Evolutionary conservation across 2,888 invertebrate genomes (phyloP), one percentile per base, ranked within the genome.

Genomic region (Drosophila villosipedis): DNA sequence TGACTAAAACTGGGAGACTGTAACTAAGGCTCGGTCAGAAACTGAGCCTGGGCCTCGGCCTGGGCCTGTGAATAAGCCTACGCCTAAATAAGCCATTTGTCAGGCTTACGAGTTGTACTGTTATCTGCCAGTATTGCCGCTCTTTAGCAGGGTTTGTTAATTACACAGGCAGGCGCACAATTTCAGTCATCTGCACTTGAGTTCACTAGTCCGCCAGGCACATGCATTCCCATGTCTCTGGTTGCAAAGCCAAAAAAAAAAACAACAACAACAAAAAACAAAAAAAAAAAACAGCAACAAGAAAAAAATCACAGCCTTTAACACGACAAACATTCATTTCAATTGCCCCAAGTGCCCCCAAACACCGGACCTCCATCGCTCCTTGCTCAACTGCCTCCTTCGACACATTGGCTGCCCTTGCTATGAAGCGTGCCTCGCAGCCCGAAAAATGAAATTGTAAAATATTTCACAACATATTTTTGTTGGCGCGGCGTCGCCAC

Each of bases 381-480:
- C 5, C 28, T 4, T 14, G 31, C 55, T 10, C 63, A 47, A 35
- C 31, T 28, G 22, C 41, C 43, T 16, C 50, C 47, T 47, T 63
- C 83, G 62, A 69, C 64, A 50, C 65, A 69, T 83, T 41, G 64
- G 52, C 52, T 60, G 73, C 66, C 76, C 76, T 66, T 76, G 60
- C 50, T 31, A 58, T 57, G 71, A 64, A 57, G 64, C 66, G 61
- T 39, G 70, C 66, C 60, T 65, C 35, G 66, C 80, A 54, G 82
- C 50, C 64, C 58, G 68, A 84, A 84, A 87, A 79, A 84, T 65
- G 73, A 85, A 84, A 85, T 83, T 88, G 85, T 85, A 76, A 84
- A 88, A 84, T 84, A 84, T 84, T 88, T 83, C 74, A 73, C 85
- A 88, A 88, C 85, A 88, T 88, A 84, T 84, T 87, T 87, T 78